Evolutionary conservation across 2,888 invertebrate species (phyloP).

Genomic region (Cecidostiba fungosa): DNA sequence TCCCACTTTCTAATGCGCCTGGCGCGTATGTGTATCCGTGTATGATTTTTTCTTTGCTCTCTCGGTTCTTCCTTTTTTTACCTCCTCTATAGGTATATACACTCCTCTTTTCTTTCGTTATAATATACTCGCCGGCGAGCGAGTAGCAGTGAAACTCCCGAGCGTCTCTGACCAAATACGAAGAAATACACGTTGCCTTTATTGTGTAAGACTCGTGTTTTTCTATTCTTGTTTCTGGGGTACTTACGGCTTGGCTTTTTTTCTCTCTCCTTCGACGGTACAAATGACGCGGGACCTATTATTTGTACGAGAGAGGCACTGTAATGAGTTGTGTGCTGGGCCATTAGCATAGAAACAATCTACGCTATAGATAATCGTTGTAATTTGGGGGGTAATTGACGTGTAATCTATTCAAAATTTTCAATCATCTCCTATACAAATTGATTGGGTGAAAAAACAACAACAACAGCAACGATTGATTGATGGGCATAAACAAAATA

Average conservation of each 20-base stretch:
- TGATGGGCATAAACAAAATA: constrained; percentile 34
- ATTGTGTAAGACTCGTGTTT: constrained; percentile 40
- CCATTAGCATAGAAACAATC: constrained; percentile 64
- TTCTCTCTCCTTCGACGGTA: constrained; percentile 12
- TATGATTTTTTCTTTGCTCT: constrained; percentile 19
- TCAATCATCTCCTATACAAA: constrained; percentile 23
- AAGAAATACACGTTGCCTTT: neutral
- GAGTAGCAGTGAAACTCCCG: neutral
- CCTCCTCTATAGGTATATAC: neutral
- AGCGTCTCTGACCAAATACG: constrained; percentile 31
- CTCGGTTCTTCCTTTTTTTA: constrained; percentile 24
- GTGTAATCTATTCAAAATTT: constrained; percentile 36
- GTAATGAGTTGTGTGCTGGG: constrained; percentile 51
- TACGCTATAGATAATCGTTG: constrained; percentile 51
- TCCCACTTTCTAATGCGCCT: constrained; percentile 75
- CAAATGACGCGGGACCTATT: constrained; percentile 39
- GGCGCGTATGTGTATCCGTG: constrained; percentile 3
- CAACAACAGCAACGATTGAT: no score
- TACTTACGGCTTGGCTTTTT: neutral
- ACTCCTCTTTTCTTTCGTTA: constrained; percentile 21
- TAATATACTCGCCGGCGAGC: neutral
- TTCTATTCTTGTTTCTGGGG: constrained; percentile 3
- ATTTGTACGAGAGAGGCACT: neutral
- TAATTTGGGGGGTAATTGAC: constrained; percentile 57
- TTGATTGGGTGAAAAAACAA: constrained; percentile 30